Evolutionary conservation across 2,113 vertebrate genomes (phyloP).

Genomic region (Anoura caudifer): DNA sequence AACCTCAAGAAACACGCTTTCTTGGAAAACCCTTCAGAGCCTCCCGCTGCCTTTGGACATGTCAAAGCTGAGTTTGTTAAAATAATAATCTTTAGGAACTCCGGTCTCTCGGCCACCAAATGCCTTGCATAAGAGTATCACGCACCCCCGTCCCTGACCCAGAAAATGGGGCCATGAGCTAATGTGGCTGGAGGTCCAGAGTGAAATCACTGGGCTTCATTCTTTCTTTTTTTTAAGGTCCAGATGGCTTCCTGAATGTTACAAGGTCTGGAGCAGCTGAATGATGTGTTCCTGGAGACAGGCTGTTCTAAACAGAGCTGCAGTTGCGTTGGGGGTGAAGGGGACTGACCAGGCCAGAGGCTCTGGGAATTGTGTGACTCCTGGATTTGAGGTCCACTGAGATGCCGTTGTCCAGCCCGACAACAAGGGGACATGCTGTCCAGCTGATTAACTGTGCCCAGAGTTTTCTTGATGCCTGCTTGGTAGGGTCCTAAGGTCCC

Average conservation of each 20-base stretch:
- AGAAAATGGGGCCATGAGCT: conserved; percentile 18
- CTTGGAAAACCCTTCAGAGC: conserved; percentile 80
- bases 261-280: neutral
- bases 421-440: neutral
- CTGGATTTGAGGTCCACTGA: neutral
- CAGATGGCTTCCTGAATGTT: neutral
- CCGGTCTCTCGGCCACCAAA: conserved; percentile 53
- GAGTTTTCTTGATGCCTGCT: too few species aligned
- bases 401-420: rapidly evolving
- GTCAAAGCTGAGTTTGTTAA: conserved; percentile 77
- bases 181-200: neutral
- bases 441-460: neutral
- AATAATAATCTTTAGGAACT: conserved; percentile 80
- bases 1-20: conserved; percentile 77
- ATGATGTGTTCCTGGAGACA: neutral
- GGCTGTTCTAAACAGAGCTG: neutral
- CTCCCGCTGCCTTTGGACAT: conserved; percentile 78
- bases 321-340: rapidly evolving
- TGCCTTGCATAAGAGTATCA: conserved; percentile 65
- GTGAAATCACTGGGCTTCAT: neutral
- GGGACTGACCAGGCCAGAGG: neutral
- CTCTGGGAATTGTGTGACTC: neutral
- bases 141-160: conserved; percentile 41
- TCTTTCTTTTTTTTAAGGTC: neutral
- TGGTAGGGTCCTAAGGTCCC: rapidly evolving